Conservation (phyloP, 2,888 invertebrate species). For the Thysanoteuthis rhombus region DNA sequence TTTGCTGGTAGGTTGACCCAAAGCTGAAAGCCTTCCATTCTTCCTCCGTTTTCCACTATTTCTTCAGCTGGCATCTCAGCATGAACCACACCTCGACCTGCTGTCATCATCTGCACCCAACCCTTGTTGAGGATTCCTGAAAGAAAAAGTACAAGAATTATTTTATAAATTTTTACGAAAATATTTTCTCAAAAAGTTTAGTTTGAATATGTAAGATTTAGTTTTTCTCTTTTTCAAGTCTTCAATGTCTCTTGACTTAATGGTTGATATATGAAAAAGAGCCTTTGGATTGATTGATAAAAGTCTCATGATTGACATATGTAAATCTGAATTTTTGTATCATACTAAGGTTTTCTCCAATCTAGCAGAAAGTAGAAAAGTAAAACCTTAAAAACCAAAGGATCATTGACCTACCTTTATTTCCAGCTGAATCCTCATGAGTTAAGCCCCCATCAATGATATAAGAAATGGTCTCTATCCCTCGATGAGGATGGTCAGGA, state of each 20-base stretch:
- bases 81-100: conserved; percentile 61
- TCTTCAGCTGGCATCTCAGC: conserved; percentile 60
- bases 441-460: conserved; percentile 55
- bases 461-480: conserved; percentile 61
- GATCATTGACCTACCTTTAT: conserved; percentile 45
- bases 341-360: no score
- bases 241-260: no score
- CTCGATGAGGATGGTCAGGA: conserved; percentile 62
- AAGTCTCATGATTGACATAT: no score
- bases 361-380: no score
- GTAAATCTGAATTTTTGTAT: no score
- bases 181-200: background rate
- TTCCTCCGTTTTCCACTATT: conserved; percentile 48
- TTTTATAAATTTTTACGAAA: background rate
- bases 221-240: no score
- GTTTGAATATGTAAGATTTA: no score
- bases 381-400: no score
- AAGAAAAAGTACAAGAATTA: background rate
- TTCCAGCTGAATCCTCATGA: conserved; percentile 60
- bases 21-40: conserved; percentile 55
- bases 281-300: no score
- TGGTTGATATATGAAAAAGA: no score
- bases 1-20: conserved; percentile 59
- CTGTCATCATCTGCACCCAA: conserved; percentile 61
- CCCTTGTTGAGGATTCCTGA: conserved; percentile 48